Evolutionary conservation across 2,113 vertebrate genomes (phyloP), one percentile per base, ranked within the genome.

Genomic region (Microtus montanus): DNA sequence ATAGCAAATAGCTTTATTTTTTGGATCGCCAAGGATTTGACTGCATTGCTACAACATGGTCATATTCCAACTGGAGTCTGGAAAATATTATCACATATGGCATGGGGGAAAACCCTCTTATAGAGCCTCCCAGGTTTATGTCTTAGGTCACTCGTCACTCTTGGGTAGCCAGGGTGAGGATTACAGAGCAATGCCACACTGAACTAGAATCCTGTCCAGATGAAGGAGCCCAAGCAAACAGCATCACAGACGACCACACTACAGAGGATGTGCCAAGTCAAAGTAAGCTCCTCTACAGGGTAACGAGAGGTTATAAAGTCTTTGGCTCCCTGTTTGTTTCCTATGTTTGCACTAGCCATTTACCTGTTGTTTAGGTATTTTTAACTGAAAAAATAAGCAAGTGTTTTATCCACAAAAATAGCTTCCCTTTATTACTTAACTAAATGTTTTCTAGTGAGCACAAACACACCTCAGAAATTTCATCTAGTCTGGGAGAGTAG

Each of bases 401-500:
- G 3, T 14, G 64, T 64, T 63, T 64, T 75, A 73, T 26, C 5
- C 17, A 84, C 12, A 94, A 91, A 90, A 73, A 22, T 22, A 90
- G 6, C 7, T 87, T 90, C 13, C 5, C 73, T 89, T 92, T 66
- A 75, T 47, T n/a, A 87, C 33, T 83, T 77, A 80, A 94, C 19
- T 77, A 52, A 89, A 95, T 75, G 75, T 12, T 28, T 79, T 64
- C 20, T 24, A 30, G 28, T 30, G 88, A 61, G 33, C 84, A 84
- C 8, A 96, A 89, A 97, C 47, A 49, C 33, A n/a, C 10, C 58
- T n/a, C 17, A 74, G 77, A 5, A 87, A 90, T 78, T 90, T 63
- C 85, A 33, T 49, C 6, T 64, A 78, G 87, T 26, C 7, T 64
- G 75, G 22, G 87, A 90, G 61, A 28, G 87, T 30, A 87, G 54